Evolutionary conservation across 2,888 invertebrate genomes (phyloP), one percentile per base, ranked within the genome.

Genomic region (Eledona agricola): DNA sequence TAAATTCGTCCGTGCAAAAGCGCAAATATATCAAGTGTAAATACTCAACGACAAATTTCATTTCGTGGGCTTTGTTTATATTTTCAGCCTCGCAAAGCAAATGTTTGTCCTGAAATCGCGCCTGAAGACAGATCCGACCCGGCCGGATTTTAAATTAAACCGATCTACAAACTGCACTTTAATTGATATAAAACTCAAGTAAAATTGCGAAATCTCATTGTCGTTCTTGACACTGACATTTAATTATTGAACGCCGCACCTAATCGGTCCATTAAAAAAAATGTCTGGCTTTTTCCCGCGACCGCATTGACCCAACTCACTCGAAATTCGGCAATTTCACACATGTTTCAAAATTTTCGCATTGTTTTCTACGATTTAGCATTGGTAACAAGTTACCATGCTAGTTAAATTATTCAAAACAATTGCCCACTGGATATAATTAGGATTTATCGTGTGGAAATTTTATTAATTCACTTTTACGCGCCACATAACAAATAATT

Each of bases 211-310:
- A n/a, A n/a, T n/a, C n/a, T n/a, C n/a, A n/a, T n/a, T n/a, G n/a
- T n/a, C 17, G 51, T 51, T 51, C 51, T 31, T 51, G 45, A 51
- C 51, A 45, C 37, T 51, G 51, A 45, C 51, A 51, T 51, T 51
- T 51, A 37, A 45, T 47, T 37, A 47, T 29, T 45, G 46, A 34
- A 34, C 25, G 35, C 46, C 46, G 35, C 46, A 46, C 46, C 46
- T 46, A 46, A 25, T 7, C 17, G 12, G 20, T 34, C 17, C 46
- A 7, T 4, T 26, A 46, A 46, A 46, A 26, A 42, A 19, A 6
- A 25, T 26, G 13, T 34, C 34, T 34, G 34, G 34, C 16, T 42
- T 42, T 42, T 20, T 20, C 10, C 22, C 12, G n/a, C 7, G 15
- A 23, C 23, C 37, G 11, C 37, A 37, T 13, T 42, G 42, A 42